These are phyloP conservation scores for Ichneumon xanthorius DNA, from an alignment of 2,888 invertebrate species.

Conservation along the genomic window DNA sequence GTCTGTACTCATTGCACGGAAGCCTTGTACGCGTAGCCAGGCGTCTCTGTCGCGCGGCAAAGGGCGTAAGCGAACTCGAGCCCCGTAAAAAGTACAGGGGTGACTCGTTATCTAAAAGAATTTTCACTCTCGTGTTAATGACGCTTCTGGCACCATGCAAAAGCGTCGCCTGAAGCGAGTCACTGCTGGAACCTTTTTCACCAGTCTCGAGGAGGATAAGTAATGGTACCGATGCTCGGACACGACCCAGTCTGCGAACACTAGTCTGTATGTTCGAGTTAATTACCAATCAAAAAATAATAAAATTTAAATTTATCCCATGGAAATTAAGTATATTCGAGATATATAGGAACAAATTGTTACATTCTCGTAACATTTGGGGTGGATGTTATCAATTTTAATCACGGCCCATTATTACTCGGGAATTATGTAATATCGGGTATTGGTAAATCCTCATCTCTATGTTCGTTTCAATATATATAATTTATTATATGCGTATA, in stretches of 20 bases:
- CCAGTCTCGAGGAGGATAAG: background rate
- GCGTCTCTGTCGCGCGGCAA: constrained; percentile 2
- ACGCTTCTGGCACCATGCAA: constrained; percentile 33
- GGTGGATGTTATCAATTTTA: no score
- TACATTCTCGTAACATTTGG: no score
- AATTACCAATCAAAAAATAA: background rate
- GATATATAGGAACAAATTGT: no score
- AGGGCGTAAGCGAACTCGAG: constrained; percentile 29
- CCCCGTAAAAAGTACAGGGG: constrained; percentile 19
- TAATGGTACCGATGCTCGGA: background rate
- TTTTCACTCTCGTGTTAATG: constrained; percentile 55
- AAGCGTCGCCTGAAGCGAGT: background rate
- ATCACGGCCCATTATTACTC: no score
- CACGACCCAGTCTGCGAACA: background rate
- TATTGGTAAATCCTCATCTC: no score
- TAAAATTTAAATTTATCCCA: no score
- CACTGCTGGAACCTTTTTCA: background rate
- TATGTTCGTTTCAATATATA: no score
- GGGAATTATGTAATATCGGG: no score
- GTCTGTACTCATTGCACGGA: background rate
- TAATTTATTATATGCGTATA: no score
- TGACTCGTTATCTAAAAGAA: constrained; percentile 45
- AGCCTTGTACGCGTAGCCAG: constrained; percentile 6
- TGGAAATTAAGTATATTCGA: no score
- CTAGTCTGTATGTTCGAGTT: background rate